Evolutionary conservation across 1,140 invertebrate genomes (phyloP), one percentile per base, ranked within the genome.

Genomic region (Babylonia areolata): DNA sequence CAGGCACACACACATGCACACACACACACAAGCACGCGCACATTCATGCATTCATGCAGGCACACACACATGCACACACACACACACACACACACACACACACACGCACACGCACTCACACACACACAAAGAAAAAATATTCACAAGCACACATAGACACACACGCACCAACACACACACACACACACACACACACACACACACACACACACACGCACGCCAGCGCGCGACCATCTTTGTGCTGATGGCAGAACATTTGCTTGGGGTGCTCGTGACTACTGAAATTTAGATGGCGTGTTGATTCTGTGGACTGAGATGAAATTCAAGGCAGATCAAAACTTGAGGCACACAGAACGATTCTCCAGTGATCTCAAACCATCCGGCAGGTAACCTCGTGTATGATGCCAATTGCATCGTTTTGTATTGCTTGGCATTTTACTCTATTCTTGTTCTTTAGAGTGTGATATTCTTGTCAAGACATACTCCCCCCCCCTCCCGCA

Each of bases 1-100:
- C 3, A 35, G 5, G 6, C 2, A 77, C 33, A 77, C 2, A 77
- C 73, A 31, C 12, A 35, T 31, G 6, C 12, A 77, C 33, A 77
- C 73, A 77, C 73, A 77, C 15, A 77, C 15, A 35, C 33, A 77
- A 6, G 31, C 73, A 77, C 33, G 31, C 33, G 31, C 33, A 35
- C 33, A 35, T 23, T 5, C 37, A 77, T 9, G 35, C 33, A 77
- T 9, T 11, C 33, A 77, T 9, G 23, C 37, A 77, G 12, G 35
- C 73, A 77, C 73, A 77, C 73, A 77, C 73, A 77, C 73, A 77
- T 33, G 31, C 73, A 77, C 73, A 35, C 73, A 77, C 73, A 35
- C 73, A 77, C 73, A 35, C 73, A 77, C 33, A 35, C 33, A 35
- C 37, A 35, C 37, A 77, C 31, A 77, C 33, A 77, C 33, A 39